These are phyloP conservation scores for Pseudorhiza aurosa DNA, from an alignment of 30 jellyfish, hydroid and myxozoan genomes.

Conservation along the genomic window DNA sequence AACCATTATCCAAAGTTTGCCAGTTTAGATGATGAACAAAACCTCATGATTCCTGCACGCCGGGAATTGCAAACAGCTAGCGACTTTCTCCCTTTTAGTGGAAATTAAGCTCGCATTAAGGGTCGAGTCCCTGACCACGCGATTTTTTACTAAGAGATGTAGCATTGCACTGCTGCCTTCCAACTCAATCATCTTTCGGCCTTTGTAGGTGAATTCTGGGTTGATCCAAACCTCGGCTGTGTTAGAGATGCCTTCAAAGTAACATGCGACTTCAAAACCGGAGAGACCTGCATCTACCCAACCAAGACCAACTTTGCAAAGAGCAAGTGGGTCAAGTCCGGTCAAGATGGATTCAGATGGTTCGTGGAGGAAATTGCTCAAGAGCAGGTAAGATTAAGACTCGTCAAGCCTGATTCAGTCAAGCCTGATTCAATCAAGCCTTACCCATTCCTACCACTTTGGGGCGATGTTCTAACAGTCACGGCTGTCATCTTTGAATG, in stretches of 20 bases:
- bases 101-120: too few relatives aligned
- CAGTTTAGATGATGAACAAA: neutral
- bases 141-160: too few relatives aligned
- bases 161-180: too few relatives aligned
- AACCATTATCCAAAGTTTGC: neutral
- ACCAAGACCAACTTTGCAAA: conserved; percentile 53
- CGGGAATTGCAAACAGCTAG: too few relatives aligned
- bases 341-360: conserved; percentile 87
- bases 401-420: too few relatives aligned
- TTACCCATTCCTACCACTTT: too few relatives aligned
- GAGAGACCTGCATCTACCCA: conserved; percentile 84
- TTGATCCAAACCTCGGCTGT: conserved; percentile 84
- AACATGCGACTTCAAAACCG: conserved; percentile 78
- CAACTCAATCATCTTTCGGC: neutral
- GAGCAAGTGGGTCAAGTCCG: conserved; percentile 84
- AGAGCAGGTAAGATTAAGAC: conserved; percentile 31
- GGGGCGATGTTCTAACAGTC: too few relatives aligned
- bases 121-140: too few relatives aligned
- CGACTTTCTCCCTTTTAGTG: too few relatives aligned
- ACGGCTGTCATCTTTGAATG: too few relatives aligned
- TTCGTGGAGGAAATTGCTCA: conserved; percentile 64
- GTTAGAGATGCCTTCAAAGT: conserved; percentile 66
- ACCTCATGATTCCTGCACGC: too few relatives aligned
- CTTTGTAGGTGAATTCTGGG: conserved; percentile 68
- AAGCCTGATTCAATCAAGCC: too few relatives aligned